Base-by-base conservation (phyloP, 2,888 invertebrate genomes). In the Uloborus plumipes region DNA sequence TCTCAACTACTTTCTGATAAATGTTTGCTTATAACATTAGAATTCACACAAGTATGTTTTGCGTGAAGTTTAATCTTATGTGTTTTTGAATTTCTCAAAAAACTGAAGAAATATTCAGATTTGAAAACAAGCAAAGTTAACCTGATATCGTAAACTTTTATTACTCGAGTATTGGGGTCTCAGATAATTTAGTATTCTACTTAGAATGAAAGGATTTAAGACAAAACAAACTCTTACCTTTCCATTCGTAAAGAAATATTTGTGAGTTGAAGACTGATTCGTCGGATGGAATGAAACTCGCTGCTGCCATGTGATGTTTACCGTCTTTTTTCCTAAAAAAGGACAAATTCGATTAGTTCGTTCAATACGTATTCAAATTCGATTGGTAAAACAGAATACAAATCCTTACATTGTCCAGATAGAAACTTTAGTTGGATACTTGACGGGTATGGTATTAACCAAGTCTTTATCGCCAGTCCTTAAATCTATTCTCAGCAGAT, bases 401-500 rank as follows among this genome's bases (percentile, higher is more conserved):
- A 22, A 2, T 49, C 69, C 78, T 79, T 80, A 84, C 84, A 84
- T 83, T 47, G 61, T 49, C 85, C 85, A 85, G 9, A 84, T 58
- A 0, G 83, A 59, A n/a, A 84, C 64, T 7, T 80, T 66, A 9
- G 74, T 81, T 2, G 81, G 31, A 20, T 76, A 72, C 49, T 65
- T 81, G 16, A 67, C 67, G 11, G 55, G 18, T 15, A 81, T 67
- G 20, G n/a, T 49, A 58, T 84, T 69, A 16, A 75, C 71, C 15
- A 65, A n/a, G 9, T n/a, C 47, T 1, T 22, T 47, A n/a, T 22
- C n/a, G 15, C 13, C 15, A 15, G 64, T 64, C 18, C 18, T 53
- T 14, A 73, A 20, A 18, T 78, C 61, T 51, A 71, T 67, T 31
- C 22, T 61, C n/a, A 75, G 6, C 9, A 79, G 20, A 31, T 74